Evolutionary conservation across 1,140 invertebrate species (phyloP).

Genomic region (Neuroterus valhalla): DNA sequence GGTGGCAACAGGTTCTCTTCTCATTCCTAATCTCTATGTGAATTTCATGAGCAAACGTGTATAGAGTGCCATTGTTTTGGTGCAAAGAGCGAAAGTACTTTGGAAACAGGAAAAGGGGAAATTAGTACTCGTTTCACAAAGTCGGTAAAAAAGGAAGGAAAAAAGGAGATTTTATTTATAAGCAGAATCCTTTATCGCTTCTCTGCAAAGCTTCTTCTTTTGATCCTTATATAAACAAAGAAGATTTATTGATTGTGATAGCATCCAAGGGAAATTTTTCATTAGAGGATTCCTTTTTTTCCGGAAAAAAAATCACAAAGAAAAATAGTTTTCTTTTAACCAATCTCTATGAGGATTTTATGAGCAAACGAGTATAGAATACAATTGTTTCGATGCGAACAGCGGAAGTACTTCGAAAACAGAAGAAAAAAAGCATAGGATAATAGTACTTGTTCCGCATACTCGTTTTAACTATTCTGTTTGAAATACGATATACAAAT

Average conservation of each 20-base stretch:
- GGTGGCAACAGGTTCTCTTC: slow-evolving; percentile 31
- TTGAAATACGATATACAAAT: no score
- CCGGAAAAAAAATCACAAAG: no score
- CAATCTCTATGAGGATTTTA: slow-evolving; percentile 40
- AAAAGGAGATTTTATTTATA: background rate
- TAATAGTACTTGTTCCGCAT: slow-evolving; percentile 5
- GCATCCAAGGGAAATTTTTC: no score
- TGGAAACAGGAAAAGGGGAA: slow-evolving; percentile 41
- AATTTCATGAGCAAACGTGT: slow-evolving; percentile 46
- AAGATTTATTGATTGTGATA: no score
- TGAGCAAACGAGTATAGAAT: slow-evolving; percentile 38
- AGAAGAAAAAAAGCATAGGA: slow-evolving; percentile 32
- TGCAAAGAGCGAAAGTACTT: slow-evolving; percentile 49
- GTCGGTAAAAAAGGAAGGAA: background rate
- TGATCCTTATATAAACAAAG: no score
- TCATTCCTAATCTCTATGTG: slow-evolving; percentile 18
- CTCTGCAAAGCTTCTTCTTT: no score
- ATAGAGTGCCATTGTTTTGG: slow-evolving; percentile 50
- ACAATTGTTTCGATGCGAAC: slow-evolving; percentile 52
- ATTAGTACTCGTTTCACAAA: slow-evolving; percentile 17
- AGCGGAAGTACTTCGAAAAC: slow-evolving; percentile 50
- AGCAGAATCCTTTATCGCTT: no score
- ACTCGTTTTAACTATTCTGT: no score
- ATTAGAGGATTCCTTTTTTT: background rate
- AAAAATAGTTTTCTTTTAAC: background rate